A percentile compares a stretch with the other conserved stretches of the same genome.
Conservation (phyloP, 2,113 vertebrate species). For the Guaruba guarouba region DNA sequence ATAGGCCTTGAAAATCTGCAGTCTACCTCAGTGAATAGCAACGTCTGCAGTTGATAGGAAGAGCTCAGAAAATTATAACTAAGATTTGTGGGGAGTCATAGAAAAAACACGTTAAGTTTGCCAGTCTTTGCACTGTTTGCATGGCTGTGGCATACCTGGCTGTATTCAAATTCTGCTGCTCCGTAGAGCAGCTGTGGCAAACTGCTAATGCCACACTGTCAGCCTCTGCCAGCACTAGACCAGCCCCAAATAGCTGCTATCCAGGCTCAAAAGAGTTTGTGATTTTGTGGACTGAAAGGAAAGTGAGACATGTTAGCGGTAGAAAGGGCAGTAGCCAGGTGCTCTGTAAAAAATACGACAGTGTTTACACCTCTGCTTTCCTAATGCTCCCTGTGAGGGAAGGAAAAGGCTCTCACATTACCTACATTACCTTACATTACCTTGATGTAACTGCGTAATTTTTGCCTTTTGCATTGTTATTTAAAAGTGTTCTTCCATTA, state of each 20-base stretch:
- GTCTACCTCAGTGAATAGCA: background rate
- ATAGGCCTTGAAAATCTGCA: background rate
- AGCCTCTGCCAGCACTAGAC: background rate
- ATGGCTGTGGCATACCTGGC: background rate
- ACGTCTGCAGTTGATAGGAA: background rate
- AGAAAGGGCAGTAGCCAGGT: accelerated
- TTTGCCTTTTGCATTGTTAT: background rate
- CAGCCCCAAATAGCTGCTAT: background rate
- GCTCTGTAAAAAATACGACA: background rate
- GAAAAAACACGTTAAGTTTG: background rate
- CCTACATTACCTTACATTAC: background rate
- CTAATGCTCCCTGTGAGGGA: background rate
- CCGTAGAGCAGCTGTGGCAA: accelerated
- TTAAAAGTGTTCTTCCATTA: background rate
- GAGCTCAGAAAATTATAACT: background rate
- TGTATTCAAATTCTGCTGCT: background rate
- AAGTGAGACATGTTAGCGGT: background rate
- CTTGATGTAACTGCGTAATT: background rate
- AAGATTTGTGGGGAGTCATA: background rate
- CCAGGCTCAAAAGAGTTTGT: background rate
- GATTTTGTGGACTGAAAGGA: background rate
- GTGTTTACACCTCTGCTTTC: background rate
- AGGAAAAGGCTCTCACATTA: background rate
- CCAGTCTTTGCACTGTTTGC: background rate
- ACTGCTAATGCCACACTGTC: accelerated